Base-by-base conservation (phyloP, 2,888 invertebrate species). In the Luffia ferchaultella region DNA sequence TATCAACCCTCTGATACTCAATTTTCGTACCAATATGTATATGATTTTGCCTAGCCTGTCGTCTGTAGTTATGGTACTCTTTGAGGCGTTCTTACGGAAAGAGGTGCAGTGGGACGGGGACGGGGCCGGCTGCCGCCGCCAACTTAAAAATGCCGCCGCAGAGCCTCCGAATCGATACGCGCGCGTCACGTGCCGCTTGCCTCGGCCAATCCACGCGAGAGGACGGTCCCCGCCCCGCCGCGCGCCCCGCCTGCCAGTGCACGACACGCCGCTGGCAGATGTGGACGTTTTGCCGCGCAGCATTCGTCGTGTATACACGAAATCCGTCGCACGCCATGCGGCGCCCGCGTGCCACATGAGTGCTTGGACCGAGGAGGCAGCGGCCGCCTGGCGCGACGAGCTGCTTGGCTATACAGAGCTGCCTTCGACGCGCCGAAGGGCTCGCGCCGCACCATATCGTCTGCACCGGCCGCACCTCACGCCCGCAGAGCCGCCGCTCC, bases 91-190 rank as follows among this genome's bases (percentile, higher is more conserved):
- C 45, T 17, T 50, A 70, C 63, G 60, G 68, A 65, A 70, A 65
- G 67, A 65, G 62, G 73, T 64, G 77, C 74, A 80, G 78, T 78
- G 62, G 66, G 73, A 48, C n/a, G 48, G 50, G 16, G 48, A 19
- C 18, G 63, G 70, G 78, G 78, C 76, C 78, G 78, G 69, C 72
- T 73, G 74, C 76, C 76, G 64, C 73, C 75, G 77, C 74, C 78
- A 89, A 90, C 87, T 90, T 90, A 90, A 90, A 90, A 90, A 90
- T 90, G 89, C 90, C 90, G 90, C 90, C 90, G 89, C 88, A 85
- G 86, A 86, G 87, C 86, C 86, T 87, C 88, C 89, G 89, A 90
- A 90, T 90, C 90, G 88, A 90, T 90, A 90, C 87, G 86, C 86
- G 85, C 76, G 79, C 79, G 84, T 88, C 90, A 90, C 89, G 89